Evolutionary conservation across 2,113 vertebrate genomes (phyloP), one percentile per base, ranked within the genome.

Genomic region (Corythaixoides concolor): DNA sequence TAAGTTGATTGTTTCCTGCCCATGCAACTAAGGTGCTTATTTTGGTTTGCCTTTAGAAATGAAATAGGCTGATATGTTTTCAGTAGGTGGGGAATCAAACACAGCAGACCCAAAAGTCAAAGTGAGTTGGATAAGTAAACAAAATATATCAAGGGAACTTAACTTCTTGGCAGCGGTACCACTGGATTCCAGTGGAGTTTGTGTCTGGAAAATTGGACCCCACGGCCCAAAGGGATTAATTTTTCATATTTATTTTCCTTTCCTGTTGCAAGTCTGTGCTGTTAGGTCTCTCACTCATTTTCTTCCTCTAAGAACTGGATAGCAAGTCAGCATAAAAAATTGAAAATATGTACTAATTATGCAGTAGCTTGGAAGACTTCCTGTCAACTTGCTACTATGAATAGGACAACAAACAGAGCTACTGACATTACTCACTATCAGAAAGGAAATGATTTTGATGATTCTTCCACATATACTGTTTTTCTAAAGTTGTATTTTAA

Each of bases 231-330:
- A 95, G 87, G 69, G 67, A 96, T 97, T 93, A 93, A 89, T 97
- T 93, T 83, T 90, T 97, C 92, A 68, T 94, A 94, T 96, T 97
- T 94, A 89, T 96, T 97, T 95, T 97, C 78, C 76, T 88, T 82
- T 92, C 82, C 43, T 76, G 24, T 58, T 90, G 22, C 32, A 96
- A 94, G 37, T 82, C 73, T 86, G 22, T 62, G 41, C 15, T 84
- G 15, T 90, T 91, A 88, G 30, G 66, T 85, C 59, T 89, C 78
- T 77, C 70, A 80, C 28, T 93, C 20, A 27, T 69, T 96, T 91
- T 72, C 45, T 85, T 84, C 68, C 79, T 95, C 41, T 35, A 77
- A 69, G 66, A 88, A 12, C 33, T 89, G 77, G 55, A 94, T 63
- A 80, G 33, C 16, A 63, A 50, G 62, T 27, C 84, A 91, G 66